Conservation (phyloP, 1,140 invertebrate species). For the Eumaeus atala region DNA sequence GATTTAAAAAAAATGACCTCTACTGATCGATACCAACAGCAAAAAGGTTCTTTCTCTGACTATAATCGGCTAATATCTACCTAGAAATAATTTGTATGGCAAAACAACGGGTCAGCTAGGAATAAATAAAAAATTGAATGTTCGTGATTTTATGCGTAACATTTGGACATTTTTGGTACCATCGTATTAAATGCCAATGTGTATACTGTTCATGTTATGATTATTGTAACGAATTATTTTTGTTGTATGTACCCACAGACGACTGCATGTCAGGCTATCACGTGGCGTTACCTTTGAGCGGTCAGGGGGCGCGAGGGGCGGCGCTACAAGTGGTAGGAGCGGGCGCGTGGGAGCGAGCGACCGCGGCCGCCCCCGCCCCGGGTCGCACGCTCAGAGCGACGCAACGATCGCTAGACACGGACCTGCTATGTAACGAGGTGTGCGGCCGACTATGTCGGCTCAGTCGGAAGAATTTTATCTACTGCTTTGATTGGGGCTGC, state of each 20-base stretch:
- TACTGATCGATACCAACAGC: no score
- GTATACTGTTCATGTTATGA: no score
- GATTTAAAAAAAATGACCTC: no score
- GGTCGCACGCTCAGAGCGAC: conserved; percentile 51
- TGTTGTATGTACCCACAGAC: conserved; percentile 39
- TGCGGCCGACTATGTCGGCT: conserved; percentile 62
- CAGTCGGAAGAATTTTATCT: conserved; percentile 63
- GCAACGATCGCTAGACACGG: conserved; percentile 66
- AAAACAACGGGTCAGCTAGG: no score
- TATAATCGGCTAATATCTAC: no score
- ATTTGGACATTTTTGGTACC: no score
- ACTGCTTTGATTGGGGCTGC: conserved; percentile 73
- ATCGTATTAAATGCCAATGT: no score
- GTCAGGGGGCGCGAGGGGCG: conserved; percentile 57
- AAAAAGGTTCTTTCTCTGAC: no score
- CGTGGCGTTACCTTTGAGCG: conserved; percentile 61
- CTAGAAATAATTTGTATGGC: no score
- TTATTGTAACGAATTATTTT: no score
- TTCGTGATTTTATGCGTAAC: no score
- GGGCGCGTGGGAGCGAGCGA: conserved; percentile 50
- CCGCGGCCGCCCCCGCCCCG: conserved; percentile 19
- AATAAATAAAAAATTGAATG: no score
- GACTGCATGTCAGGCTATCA: conserved; percentile 72
- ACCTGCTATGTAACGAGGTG: conserved; percentile 69
- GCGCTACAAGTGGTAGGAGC: conserved; percentile 57